A percentile compares a stretch with the other conserved stretches of the same genome.
phyloP scores from a whole-genome alignment of 2,797 vertebrate genomes.

The Esox masquinongy region DNA sequence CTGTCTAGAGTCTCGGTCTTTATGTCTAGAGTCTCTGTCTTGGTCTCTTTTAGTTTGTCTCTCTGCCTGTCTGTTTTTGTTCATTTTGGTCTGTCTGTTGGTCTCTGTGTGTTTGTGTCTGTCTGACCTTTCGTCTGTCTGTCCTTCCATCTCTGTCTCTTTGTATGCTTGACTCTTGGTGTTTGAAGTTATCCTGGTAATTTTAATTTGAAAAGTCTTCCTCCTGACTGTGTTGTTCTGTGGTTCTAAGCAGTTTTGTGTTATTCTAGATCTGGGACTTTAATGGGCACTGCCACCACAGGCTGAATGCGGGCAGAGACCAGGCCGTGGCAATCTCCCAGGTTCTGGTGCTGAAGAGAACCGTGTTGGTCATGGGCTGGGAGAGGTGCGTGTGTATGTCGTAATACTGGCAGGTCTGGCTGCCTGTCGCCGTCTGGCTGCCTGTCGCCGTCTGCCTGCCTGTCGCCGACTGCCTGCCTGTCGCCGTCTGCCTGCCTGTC shows the following conservation, averaged over 20 bases:
- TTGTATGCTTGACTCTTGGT: background rate
- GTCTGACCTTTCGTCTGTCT: background rate
- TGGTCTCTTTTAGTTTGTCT: background rate
- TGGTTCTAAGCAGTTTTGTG: background rate
- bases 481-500: background rate
- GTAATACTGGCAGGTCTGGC: background rate
- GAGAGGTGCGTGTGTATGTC: slow-evolving; percentile 64
- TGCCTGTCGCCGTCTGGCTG: slow-evolving; percentile 31
- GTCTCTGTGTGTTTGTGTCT: background rate
- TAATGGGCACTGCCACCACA: slow-evolving; percentile 76
- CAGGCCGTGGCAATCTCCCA: slow-evolving; percentile 68
- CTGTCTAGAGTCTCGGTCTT: background rate
- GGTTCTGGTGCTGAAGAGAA: slow-evolving; percentile 72
- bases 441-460: no score
- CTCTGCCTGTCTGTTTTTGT: background rate
- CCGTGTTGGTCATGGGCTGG: slow-evolving; percentile 69
- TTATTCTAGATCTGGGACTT: slow-evolving; percentile 79
- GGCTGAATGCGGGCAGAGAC: slow-evolving; percentile 67
- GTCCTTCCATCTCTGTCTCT: background rate
- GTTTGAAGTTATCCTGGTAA: background rate
- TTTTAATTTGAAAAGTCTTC: background rate
- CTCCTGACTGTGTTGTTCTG: background rate
- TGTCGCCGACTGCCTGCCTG: background rate
- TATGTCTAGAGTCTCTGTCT: background rate
- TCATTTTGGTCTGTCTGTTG: no score